phyloP scores from a whole-genome alignment of 2,888 invertebrate genomes.

The Callyntrura guangdongensis region DNA sequence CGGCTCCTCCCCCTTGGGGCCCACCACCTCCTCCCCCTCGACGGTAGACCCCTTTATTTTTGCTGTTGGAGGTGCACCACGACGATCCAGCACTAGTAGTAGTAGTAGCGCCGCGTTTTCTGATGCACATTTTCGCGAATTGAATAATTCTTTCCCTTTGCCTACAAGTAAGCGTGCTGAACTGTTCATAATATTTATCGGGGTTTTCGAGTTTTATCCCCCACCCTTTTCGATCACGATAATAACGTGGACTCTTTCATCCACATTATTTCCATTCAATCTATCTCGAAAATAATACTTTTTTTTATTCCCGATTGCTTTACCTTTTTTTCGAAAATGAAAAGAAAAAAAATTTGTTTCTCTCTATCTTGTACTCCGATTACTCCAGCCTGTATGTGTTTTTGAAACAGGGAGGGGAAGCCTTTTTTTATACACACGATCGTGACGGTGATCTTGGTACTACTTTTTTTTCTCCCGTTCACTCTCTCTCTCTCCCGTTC shows the following conservation, averaged over 20 bases:
- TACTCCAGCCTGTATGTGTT: conserved; percentile 9
- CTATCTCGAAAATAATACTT: too few species aligned
- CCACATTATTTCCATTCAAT: neutral
- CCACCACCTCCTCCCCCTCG: too few species aligned
- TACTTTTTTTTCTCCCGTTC: neutral
- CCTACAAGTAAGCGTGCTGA: conserved; percentile 4
- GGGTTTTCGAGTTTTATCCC: neutral
- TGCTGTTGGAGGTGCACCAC: neutral
- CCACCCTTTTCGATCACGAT: neutral
- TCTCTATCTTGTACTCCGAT: neutral
- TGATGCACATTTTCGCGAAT: too few species aligned
- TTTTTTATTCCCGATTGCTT: neutral
- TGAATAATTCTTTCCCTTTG: neutral
- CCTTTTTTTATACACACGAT: conserved; percentile 32
- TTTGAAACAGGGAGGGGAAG: conserved; percentile 70
- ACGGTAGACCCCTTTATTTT: neutral
- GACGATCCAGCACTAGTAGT: neutral
- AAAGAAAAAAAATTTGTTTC: too few species aligned
- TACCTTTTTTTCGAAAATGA: too few species aligned
- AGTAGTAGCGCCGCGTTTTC: too few species aligned
- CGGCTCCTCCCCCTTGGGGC: too few species aligned
- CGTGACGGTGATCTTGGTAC: conserved; percentile 46
- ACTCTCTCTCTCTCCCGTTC: conserved; percentile 7
- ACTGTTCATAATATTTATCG: conserved; percentile 18
- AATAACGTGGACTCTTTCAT: neutral